Evolutionary conservation across 2,113 vertebrate genomes (phyloP).

Genomic region (Marmota flaviventris): DNA sequence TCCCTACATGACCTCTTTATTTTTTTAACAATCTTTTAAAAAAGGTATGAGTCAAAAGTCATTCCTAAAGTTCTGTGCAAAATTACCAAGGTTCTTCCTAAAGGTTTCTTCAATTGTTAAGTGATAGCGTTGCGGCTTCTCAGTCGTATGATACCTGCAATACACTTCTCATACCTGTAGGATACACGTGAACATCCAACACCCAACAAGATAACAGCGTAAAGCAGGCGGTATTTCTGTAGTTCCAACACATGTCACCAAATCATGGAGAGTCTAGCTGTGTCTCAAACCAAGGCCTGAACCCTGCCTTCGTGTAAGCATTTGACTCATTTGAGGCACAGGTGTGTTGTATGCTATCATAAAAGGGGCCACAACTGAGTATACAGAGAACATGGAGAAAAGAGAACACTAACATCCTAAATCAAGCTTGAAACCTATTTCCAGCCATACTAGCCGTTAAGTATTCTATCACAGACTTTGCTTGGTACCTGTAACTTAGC

Average conservation of each 20-base stretch:
- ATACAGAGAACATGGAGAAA: not conserved
- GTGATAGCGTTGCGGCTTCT: not conserved
- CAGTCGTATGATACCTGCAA: not conserved
- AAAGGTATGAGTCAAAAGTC: not conserved
- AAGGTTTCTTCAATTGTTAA: constrained; percentile 5
- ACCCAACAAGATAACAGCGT: not conserved
- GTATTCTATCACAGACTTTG: not conserved
- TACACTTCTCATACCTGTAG: not conserved
- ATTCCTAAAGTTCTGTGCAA: not conserved
- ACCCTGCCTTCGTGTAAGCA: not conserved
- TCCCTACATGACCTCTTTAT: not conserved
- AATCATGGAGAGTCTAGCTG: not conserved
- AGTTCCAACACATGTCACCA: not conserved
- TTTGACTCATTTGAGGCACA: too few relatives aligned
- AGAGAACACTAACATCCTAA: not conserved
- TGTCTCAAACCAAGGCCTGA: not conserved
- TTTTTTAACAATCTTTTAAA: not conserved
- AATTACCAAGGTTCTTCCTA: not conserved
- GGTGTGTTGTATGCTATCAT: not conserved
- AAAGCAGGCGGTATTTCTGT: not conserved
- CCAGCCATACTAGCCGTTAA: not conserved
- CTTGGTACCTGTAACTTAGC: not conserved
- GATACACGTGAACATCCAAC: not conserved
- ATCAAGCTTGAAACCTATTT: not conserved
- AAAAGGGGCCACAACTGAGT: not conserved